These are phyloP conservation scores for Mercenaria mercenaria DNA, from an alignment of 1,140 invertebrate species.

Conservation along the genomic window DNA sequence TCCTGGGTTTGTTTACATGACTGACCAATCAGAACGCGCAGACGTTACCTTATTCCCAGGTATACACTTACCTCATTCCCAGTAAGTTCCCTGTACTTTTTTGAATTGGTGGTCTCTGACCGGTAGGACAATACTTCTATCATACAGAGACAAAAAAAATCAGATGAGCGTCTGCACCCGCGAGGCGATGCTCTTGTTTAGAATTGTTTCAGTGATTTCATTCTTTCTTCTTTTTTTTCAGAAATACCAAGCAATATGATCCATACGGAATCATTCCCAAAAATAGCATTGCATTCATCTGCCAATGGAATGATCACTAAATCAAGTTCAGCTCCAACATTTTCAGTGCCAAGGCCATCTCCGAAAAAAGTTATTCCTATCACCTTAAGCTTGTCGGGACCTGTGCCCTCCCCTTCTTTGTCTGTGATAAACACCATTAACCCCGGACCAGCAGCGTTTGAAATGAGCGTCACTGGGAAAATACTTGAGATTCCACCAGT, in stretches of 20 bases:
- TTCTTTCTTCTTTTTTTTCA: too few species aligned
- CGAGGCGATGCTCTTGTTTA: too few species aligned
- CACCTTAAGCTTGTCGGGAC: constrained; percentile 41
- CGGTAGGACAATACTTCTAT: too few species aligned
- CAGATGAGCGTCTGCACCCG: too few species aligned
- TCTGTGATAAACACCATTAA: constrained; percentile 20
- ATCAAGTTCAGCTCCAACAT: not conserved
- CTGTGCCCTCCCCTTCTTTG: not conserved
- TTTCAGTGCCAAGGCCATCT: not conserved
- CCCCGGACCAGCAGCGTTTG: constrained; percentile 37
- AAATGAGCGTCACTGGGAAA: constrained; percentile 35
- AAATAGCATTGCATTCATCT: not conserved
- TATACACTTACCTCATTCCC: too few species aligned
- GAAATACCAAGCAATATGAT: not conserved
- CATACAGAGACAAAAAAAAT: too few species aligned
- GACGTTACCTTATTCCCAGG: too few species aligned
- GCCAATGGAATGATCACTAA: not conserved
- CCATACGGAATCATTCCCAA: not conserved
- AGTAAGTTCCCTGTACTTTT: too few species aligned
- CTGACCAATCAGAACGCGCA: too few species aligned
- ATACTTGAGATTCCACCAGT: constrained; percentile 25
- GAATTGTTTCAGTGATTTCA: too few species aligned
- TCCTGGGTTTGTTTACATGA: too few species aligned
- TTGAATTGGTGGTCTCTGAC: too few species aligned
- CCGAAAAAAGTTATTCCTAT: constrained; percentile 45